Base-by-base conservation (phyloP, 2,888 invertebrate species). In the Ectemnius lituratus region DNA sequence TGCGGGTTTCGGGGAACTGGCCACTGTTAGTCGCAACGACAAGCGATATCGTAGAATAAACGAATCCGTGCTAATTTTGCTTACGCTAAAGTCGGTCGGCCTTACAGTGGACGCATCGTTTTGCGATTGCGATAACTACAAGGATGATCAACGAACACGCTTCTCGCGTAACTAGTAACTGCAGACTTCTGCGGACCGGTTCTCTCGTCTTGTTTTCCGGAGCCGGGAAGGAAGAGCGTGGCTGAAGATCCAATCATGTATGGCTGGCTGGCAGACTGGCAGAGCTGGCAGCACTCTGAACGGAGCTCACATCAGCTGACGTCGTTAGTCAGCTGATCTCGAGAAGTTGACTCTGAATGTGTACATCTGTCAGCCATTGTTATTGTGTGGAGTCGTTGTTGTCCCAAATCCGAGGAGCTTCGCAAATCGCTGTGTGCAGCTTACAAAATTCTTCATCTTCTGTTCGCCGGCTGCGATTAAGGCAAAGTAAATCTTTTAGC, bases 291-390 rank as follows among this genome's bases (percentile, higher is more conserved):
- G n/a, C 52, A 52, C 16, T 16, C 52, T 52, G 52, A 52, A 52
- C 5, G 52, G 4, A 16, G 16, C 52, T 11, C 52, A 56, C 28
- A 18, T 62, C 66, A 66, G n/a, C 13, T 75, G 79, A 80, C 78
- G 76, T 76, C 56, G 47, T 0, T 11, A 60, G 78, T 82, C 83
- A 83, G 83, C 84, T 83, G 82, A 80, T 80, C 27, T 11, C 13
- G 20, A 62, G 81, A 84, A 81, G 80, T 83, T 84, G 59, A 47
- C 27, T 47, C 14, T 57, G 23, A 23, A 18, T 23, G 8, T 8
- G 37, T 11, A 23, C 28, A 69, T 37, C 67, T 59, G 80, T 81
- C 66, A 80, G 23, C 75, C 81, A 81, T 82, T 77, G 70, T 81
- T 78, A 74, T 83, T 69, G 73, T 75, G 46, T 27, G 62, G 27